phyloP scores from a whole-genome alignment of 2,797 vertebrate genomes.

The Sebastes steindachneri region DNA sequence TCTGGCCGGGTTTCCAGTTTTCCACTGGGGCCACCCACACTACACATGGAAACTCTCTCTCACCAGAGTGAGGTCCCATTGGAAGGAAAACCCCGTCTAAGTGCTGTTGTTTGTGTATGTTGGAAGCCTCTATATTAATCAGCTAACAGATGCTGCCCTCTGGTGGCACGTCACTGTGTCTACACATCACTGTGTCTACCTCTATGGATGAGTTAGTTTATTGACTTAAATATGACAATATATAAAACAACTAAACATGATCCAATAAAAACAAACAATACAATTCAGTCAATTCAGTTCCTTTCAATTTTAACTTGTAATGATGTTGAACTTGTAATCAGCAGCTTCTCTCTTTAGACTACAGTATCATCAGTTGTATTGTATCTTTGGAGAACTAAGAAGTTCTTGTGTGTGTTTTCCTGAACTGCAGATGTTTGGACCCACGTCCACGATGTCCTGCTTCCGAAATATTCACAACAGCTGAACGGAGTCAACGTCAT shows the following conservation, averaged over 20 bases:
- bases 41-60: slow-evolving; percentile 18
- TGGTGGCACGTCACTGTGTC: slow-evolving; percentile 21
- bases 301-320: neutral
- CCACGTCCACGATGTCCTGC: slow-evolving; percentile 86
- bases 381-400: neutral
- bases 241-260: neutral
- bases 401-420: neutral
- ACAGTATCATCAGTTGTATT: neutral
- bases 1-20: neutral
- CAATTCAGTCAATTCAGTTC: neutral
- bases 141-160: slow-evolving; percentile 44
- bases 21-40: neutral
- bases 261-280: neutral
- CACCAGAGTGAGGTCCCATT: neutral
- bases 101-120: too few relatives aligned
- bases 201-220: neutral
- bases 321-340: neutral
- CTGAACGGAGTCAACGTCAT: slow-evolving; percentile 91
- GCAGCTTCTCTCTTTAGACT: neutral
- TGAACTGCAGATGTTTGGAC: slow-evolving; percentile 87
- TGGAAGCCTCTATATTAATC: neutral
- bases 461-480: slow-evolving; percentile 83
- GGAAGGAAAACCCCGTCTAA: neutral
- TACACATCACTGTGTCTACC: neutral
- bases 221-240: neutral